Base-by-base conservation (phyloP, 2,797 vertebrate genomes). In the Tapirus indicus region DNA sequence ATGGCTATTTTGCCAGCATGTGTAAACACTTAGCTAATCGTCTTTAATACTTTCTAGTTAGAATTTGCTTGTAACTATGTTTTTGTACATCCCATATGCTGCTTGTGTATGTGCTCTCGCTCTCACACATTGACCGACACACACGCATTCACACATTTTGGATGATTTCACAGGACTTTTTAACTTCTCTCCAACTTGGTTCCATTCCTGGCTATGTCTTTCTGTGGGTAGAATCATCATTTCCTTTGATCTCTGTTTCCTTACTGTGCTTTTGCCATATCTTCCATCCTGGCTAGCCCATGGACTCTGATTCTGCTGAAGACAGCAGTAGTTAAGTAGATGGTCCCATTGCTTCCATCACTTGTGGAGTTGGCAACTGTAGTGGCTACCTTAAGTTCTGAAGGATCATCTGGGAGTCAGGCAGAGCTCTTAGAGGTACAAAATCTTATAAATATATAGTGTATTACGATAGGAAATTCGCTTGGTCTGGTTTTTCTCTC, bases 1-100 rank as follows among this genome's bases (percentile, higher is more conserved):
- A 29, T 44, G 35, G 78, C 91, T 97, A 14, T 93, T 96, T 94
- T 97, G 52, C 75, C 83, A 86, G 71, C 79, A 77, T 93, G 54
- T 88, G 29, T 91, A 84, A 94, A 89, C 79, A 96, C 35, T 96
- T 87, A 60, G 75, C 71, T 94, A 85, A 88, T 95, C 27, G 32
- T 91, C 77, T 95, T 89, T 64, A 79, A 69, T 91, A n/a, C 52
- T 83, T 95, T 83, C 68, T 93, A 72, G 86, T 93, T 95, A 21
- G 27, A 69, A 82, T 94, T 83, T 92, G 13, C 41, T 90, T 87
- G 32, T 69, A 94, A 66, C 56, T 74, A 10, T 71, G 23, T 38
- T 94, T 96, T 82, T 72, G 23, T 77, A 41, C 6, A 21, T 92
- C n/a, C 72, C 91, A 91, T 96, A 91, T 93, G 88, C 62, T 97